These are phyloP conservation scores for Drosophila serrata DNA, from an alignment of 1,140 invertebrate species.

Conservation along the genomic window DNA sequence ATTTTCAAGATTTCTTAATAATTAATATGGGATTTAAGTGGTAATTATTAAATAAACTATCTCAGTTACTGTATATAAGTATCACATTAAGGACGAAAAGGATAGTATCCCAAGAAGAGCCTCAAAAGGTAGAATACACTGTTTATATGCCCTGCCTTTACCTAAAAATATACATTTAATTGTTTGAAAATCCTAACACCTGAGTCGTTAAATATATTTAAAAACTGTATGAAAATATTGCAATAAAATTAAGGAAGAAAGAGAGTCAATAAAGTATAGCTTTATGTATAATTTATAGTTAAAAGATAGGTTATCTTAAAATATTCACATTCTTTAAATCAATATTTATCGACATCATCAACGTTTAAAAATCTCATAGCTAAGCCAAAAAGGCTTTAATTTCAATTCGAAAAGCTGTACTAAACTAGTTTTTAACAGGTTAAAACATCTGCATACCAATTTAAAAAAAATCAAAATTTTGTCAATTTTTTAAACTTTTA, in stretches of 20 bases:
- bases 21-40: not conserved
- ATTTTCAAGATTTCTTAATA: not conserved
- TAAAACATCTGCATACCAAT: no score
- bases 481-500: no score
- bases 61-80: not conserved
- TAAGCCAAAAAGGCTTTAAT: no score
- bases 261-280: not conserved
- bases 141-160: not conserved
- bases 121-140: not conserved
- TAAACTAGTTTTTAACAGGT: no score
- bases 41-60: constrained; percentile 15
- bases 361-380: no score
- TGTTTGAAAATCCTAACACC: not conserved
- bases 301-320: no score
- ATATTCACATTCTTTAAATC: no score
- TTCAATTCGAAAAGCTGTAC: no score
- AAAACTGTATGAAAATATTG: not conserved
- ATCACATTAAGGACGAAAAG: not conserved
- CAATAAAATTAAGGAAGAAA: not conserved
- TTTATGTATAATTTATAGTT: no score
- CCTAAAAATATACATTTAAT: not conserved
- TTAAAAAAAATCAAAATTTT: no score
- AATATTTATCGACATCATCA: no score
- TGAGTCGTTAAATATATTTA: not conserved
- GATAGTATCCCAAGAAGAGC: not conserved